These are phyloP conservation scores for Bucco capensis DNA, from an alignment of 2,113 vertebrate genomes.

Conservation along the genomic window DNA sequence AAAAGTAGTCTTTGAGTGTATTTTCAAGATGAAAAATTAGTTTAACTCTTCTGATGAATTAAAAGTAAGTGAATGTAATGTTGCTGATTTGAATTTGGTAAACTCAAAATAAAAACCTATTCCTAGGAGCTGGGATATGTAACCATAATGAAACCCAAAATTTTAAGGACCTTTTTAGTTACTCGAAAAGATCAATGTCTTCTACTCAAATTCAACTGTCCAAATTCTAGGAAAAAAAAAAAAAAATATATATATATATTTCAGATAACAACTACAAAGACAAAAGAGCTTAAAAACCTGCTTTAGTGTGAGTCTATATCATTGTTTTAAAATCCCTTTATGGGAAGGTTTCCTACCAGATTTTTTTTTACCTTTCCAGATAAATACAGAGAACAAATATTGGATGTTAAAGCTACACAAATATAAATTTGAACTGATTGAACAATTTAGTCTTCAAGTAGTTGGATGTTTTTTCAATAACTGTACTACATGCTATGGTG, in stretches of 20 bases:
- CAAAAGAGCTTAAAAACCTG: neutral
- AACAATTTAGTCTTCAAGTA: neutral
- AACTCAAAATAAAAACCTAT: neutral
- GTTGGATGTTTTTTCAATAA: neutral
- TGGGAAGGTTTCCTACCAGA: neutral
- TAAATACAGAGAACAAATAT: neutral
- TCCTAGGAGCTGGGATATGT: neutral
- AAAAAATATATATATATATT: neutral
- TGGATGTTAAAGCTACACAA: neutral
- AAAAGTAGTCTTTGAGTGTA: neutral
- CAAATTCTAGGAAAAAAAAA: neutral
- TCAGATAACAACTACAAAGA: neutral
- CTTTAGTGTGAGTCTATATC: neutral
- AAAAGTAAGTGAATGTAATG: neutral
- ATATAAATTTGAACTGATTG: neutral
- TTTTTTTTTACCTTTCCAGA: neutral
- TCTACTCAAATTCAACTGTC: neutral
- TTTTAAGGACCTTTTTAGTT: neutral
- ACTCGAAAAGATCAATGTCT: neutral
- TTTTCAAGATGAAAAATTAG: neutral
- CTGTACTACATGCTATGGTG: neutral
- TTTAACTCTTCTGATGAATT: neutral
- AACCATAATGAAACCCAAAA: neutral
- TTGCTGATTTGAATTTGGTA: neutral
- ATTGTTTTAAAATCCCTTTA: neutral